These are phyloP conservation scores for Macroteleia sp. DNA, from an alignment of 2,888 invertebrate genomes.

Conservation along the genomic window DNA sequence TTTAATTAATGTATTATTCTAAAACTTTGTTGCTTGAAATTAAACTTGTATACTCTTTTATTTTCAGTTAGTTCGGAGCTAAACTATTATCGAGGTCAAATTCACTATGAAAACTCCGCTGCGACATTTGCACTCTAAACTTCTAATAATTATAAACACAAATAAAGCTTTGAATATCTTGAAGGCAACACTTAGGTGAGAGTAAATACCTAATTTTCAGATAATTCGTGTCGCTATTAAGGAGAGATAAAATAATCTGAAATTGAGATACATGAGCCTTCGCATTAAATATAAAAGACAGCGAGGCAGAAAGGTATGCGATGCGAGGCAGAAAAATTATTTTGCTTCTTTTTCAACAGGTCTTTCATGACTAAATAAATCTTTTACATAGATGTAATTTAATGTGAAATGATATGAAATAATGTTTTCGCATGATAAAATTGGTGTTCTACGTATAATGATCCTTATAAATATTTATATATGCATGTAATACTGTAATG, in stretches of 20 bases:
- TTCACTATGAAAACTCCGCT: background rate
- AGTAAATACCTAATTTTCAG: conserved; percentile 16
- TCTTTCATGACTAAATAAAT: conserved; percentile 11
- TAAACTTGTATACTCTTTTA: no score
- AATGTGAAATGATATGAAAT: no score
- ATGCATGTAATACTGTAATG: no score
- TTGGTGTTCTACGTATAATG: no score
- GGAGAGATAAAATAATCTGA: conserved; percentile 16
- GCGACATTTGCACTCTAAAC: conserved; percentile 3
- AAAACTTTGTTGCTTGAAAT: no score
- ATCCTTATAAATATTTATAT: no score
- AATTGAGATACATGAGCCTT: conserved; percentile 16
- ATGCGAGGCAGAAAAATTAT: conserved; percentile 26
- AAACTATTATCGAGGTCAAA: background rate
- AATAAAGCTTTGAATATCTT: conserved; percentile 21
- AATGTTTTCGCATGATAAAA: no score
- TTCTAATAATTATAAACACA: conserved; percentile 29
- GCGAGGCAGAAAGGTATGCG: conserved; percentile 9
- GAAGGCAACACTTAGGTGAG: background rate
- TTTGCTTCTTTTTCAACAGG: conserved; percentile 10
- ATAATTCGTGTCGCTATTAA: conserved; percentile 20
- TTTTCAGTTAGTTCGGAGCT: background rate
- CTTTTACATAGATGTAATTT: no score
- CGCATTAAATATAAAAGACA: conserved; percentile 15
- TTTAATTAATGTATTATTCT: no score